Percentiles rank a stretch among this genome's conserved stretches.
These are phyloP conservation scores for Calycopis cecrops DNA, from an alignment of 1,140 invertebrate genomes.

Conservation along the genomic window DNA sequence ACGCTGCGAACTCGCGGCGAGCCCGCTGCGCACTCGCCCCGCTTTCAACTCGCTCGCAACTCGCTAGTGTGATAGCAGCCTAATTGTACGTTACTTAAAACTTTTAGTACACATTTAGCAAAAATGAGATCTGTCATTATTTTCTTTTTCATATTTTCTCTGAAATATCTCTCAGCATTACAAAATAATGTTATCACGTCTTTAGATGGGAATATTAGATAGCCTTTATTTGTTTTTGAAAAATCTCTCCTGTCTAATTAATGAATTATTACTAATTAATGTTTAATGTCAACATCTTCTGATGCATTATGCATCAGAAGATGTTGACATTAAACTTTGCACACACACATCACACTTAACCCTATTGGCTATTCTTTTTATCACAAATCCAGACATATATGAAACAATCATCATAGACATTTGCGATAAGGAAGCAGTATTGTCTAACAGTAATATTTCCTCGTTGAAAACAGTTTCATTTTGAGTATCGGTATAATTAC, in stretches of 20 bases:
- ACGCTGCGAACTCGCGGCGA: no score
- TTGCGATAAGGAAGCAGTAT: conserved; percentile 2
- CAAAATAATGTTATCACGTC: neutral
- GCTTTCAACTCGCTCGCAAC: no score
- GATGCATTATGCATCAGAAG: neutral
- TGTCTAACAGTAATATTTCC: neutral
- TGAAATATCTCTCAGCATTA: conserved; percentile 4
- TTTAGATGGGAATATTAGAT: conserved; percentile 4
- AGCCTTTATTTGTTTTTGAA: neutral
- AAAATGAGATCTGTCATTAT: neutral
- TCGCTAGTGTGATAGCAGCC: no score
- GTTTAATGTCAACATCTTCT: no score
- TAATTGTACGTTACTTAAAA: neutral
- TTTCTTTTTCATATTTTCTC: conserved; percentile 8
- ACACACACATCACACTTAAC: conserved; percentile 2
- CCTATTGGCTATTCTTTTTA: neutral
- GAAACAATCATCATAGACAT: conserved; percentile 8
- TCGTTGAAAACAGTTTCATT: neutral
- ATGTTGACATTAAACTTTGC: conserved; percentile 3
- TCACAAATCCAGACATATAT: conserved; percentile 4
- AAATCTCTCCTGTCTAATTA: conserved; percentile 1
- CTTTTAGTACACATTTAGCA: neutral
- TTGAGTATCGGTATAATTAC: neutral
- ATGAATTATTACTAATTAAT: no score
- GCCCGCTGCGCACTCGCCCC: no score